phyloP scores from a whole-genome alignment of 2,888 invertebrate genomes.

The Erpobdella octoculata region DNA sequence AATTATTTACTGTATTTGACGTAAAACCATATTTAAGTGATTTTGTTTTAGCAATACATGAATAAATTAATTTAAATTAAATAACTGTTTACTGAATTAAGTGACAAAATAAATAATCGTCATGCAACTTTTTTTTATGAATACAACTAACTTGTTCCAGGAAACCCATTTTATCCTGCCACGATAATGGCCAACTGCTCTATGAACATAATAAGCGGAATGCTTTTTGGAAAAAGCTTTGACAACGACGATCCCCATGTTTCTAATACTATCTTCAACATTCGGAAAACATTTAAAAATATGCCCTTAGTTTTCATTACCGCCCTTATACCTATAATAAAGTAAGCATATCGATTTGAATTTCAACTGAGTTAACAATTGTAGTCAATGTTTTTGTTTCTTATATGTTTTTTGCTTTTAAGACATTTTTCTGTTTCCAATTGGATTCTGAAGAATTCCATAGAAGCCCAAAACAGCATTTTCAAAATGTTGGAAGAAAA shows the following conservation, averaged over 20 bases:
- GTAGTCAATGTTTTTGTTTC: background rate
- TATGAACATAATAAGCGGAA: constrained; percentile 16
- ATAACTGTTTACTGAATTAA: no score
- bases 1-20: no score
- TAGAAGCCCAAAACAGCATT: background rate
- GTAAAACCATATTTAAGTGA: no score
- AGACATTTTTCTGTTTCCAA: background rate
- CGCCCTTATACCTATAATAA: background rate
- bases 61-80: background rate
- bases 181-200: constrained; percentile 9
- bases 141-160: background rate
- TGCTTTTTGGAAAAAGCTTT: constrained; percentile 9
- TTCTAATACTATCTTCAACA: background rate
- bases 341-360: background rate
- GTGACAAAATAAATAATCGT: no score
- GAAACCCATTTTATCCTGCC: background rate
- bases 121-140: background rate
- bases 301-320: background rate
- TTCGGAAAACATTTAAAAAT: background rate
- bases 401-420: background rate
- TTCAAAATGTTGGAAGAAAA: constrained; percentile 10
- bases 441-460: background rate
- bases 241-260: constrained; percentile 9
- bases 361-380: background rate
- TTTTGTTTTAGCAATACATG: no score